These are phyloP conservation scores for Atta colombica DNA, from an alignment of 1,140 invertebrate genomes.

Conservation along the genomic window DNA sequence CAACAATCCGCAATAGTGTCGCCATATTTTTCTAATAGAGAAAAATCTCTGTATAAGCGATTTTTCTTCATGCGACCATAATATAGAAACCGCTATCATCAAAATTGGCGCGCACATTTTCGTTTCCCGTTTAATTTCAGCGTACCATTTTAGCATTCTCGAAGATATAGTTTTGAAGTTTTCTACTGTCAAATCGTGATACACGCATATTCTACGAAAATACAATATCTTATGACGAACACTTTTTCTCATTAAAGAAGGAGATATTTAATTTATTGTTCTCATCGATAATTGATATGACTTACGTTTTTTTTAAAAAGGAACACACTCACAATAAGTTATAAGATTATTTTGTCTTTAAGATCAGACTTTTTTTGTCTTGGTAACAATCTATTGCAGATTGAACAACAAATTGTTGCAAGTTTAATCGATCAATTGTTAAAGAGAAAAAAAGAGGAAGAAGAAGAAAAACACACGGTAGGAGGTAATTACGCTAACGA, in stretches of 20 bases:
- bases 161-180: background rate
- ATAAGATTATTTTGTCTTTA: background rate
- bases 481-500: slow-evolving; percentile 43
- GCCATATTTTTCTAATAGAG: background rate
- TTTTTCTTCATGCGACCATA: background rate
- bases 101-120: slow-evolving; percentile 35
- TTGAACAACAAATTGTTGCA: slow-evolving; percentile 40
- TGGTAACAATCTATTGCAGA: slow-evolving; percentile 22
- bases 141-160: background rate
- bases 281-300: slow-evolving; percentile 52
- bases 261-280: slow-evolving; percentile 55
- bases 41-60: background rate
- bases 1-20: slow-evolving; percentile 52
- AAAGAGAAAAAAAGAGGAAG: slow-evolving; percentile 18
- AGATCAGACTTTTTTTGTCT: slow-evolving; percentile 28
- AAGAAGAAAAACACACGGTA: slow-evolving; percentile 10
- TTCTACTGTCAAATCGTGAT: slow-evolving; percentile 28
- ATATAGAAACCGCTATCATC: background rate
- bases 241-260: slow-evolving; percentile 19
- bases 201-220: slow-evolving; percentile 58
- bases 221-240: slow-evolving; percentile 29
- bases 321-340: slow-evolving; percentile 16
- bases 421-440: slow-evolving; percentile 9
- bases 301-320: slow-evolving; percentile 39
- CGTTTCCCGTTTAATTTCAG: background rate